A percentile compares a stretch with the other conserved stretches of the same genome.
Conservation (phyloP, 1,140 invertebrate species). For the Heliconius eleuchia region DNA sequence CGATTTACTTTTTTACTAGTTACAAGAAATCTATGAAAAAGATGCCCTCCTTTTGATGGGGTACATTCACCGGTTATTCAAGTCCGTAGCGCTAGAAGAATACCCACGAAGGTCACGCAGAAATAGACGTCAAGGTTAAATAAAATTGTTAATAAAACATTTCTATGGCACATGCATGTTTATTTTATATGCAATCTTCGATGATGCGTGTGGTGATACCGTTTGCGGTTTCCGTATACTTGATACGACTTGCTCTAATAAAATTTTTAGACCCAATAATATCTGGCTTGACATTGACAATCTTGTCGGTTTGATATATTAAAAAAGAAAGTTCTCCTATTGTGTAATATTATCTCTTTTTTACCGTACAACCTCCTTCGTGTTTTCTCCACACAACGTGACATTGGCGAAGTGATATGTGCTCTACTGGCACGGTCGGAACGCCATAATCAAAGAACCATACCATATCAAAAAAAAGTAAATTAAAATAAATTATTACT, state of each 20-base stretch:
- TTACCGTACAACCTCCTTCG: too few relatives aligned
- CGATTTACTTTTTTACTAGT: too few relatives aligned
- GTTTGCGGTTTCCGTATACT: slow-evolving; percentile 27
- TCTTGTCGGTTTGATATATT: too few relatives aligned
- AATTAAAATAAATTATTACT: too few relatives aligned
- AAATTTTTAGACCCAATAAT: neutral
- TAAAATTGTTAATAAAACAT: slow-evolving; percentile 13
- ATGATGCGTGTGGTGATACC: slow-evolving; percentile 20
- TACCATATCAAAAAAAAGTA: too few relatives aligned
- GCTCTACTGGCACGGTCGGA: too few relatives aligned
- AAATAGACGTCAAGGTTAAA: slow-evolving; percentile 29
- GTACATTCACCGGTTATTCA: neutral
- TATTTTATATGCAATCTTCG: slow-evolving; percentile 14
- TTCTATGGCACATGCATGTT: slow-evolving; percentile 3
- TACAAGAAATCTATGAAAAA: too few relatives aligned
- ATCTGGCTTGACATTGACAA: neutral
- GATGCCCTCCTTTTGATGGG: neutral
- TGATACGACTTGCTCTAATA: slow-evolving; percentile 17
- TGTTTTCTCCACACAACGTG: too few relatives aligned
- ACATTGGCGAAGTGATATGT: too few relatives aligned
- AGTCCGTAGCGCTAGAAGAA: neutral
- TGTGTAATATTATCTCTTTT: too few relatives aligned
- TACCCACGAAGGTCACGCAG: slow-evolving; percentile 8
- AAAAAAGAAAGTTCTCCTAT: too few relatives aligned
- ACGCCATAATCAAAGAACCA: too few relatives aligned